Base-by-base conservation (phyloP, 2,113 vertebrate species). In the Ptilorrhoa leucosticta region DNA sequence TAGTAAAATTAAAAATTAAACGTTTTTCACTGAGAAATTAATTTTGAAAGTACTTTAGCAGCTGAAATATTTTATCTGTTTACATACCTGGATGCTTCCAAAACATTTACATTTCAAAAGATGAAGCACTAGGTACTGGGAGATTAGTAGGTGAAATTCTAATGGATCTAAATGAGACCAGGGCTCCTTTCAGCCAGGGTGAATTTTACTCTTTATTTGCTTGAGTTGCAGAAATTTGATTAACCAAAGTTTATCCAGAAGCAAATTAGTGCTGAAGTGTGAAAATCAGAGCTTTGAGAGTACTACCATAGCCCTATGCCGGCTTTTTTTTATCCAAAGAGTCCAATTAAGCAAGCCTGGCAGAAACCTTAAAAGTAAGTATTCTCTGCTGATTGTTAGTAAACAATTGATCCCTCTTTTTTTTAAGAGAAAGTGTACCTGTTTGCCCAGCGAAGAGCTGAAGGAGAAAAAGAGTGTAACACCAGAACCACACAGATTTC, bases 181-280 rank as follows among this genome's bases (percentile, higher is more conserved):
- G 19, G 6, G 15, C 13, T 82, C 40, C 37, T 94, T 91, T 91
- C n/a, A 91, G 56, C 16, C 17, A 58, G 60, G 35, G 48, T 78
- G 56, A 65, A 79, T 87, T 85, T 91, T 3, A 4, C 24, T 66
- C 19, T 70, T 65, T 64, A 57, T 79, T 89, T 93, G 31, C 37
- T 30, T 69, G 53, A 68, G 63, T 79, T 87, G 57, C 53, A 93
- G 79, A 93, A 94, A 87, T 85, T 37, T 92, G 70, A 87, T 93
- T 91, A 94, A 85, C 44, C 75, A 79, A 51, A 79, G n/a, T 91
- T 93, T 76, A 95, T 82, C 53, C 60, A 78, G 77, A 93, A 87
- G 39, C 22, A 83, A 87, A 82, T 79, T 68, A 93, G n/a, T 85
- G 70, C 81, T 94, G 44, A 85, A 90, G n/a, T 63, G 42, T 69